phyloP scores from a whole-genome alignment of 2,888 invertebrate genomes.

The Tromatobia lineatoria region DNA sequence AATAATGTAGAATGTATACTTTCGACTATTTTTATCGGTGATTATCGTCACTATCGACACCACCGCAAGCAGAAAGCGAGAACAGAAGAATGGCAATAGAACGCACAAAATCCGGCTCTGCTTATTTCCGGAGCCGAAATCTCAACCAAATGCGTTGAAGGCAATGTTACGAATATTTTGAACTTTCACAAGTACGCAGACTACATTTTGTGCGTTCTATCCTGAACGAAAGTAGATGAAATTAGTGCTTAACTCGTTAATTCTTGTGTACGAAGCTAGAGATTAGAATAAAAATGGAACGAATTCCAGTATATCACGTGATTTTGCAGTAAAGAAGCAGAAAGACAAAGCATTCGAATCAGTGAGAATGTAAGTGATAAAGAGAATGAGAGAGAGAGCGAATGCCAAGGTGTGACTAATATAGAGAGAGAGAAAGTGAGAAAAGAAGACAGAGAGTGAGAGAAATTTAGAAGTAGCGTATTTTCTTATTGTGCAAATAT shows the following conservation, averaged over 20 bases:
- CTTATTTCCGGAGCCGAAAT: conserved; percentile 1
- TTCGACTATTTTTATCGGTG: conserved; percentile 50
- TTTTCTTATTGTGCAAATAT: conserved; percentile 80
- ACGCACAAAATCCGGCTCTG: conserved; percentile 14
- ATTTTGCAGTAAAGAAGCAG: conserved; percentile 19
- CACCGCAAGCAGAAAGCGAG: conserved; percentile 2
- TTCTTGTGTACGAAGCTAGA: conserved; percentile 30
- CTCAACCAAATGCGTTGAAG: background rate
- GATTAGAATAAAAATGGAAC: conserved; percentile 17
- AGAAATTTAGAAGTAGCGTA: conserved; percentile 74
- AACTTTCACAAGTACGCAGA: conserved; percentile 7
- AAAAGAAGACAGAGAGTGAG: conserved; percentile 35
- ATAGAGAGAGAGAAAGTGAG: conserved; percentile 40
- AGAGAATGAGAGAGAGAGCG: conserved; percentile 48
- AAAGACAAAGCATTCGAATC: conserved; percentile 35
- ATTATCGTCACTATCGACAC: conserved; percentile 25
- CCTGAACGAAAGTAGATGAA: conserved; percentile 33
- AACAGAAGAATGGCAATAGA: background rate
- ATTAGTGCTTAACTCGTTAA: conserved; percentile 24
- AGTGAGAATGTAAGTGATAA: conserved; percentile 63
- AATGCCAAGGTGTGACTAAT: conserved; percentile 54
- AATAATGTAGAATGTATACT: conserved; percentile 50
- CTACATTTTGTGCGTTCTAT: conserved; percentile 73
- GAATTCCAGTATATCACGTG: conserved; percentile 32
- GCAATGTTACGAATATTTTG: conserved; percentile 5